Conservation (phyloP, 2,113 vertebrate genomes). For the Platysteira castanea region DNA sequence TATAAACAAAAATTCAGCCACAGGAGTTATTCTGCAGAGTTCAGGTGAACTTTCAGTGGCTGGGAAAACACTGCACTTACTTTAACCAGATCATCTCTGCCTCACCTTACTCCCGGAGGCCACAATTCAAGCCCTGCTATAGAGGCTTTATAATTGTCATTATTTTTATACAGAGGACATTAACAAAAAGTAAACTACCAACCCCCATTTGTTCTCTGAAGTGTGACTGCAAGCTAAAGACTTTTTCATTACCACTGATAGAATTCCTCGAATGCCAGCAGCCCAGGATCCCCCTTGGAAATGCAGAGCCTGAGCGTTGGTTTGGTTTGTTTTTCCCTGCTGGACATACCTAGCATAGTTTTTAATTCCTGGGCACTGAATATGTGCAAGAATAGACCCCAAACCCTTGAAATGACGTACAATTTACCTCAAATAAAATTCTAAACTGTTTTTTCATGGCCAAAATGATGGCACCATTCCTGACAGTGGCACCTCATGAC, state of each 20-base stretch:
- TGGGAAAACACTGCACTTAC: fast-evolving
- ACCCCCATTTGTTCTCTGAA: not conserved
- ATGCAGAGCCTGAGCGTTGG: fast-evolving
- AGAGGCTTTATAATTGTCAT: not conserved
- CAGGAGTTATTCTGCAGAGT: not conserved
- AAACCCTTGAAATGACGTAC: not conserved
- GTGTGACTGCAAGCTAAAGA: not conserved
- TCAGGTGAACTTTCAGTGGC: not conserved
- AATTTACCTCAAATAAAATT: not conserved
- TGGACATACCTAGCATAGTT: not conserved
- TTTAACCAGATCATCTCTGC: not conserved
- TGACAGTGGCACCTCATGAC: not conserved
- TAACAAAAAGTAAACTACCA: not conserved
- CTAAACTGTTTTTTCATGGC: not conserved
- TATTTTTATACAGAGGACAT: not conserved
- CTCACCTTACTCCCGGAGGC: not conserved
- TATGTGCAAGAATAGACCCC: not conserved
- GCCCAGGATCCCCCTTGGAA: not conserved
- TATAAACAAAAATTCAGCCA: not conserved
- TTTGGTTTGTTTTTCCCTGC: not conserved
- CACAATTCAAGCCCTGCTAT: fast-evolving
- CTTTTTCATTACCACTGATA: not conserved
- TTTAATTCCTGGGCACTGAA: not conserved
- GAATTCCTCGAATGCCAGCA: not conserved
- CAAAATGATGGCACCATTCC: fast-evolving